Percentiles rank a stretch among this genome's conserved stretches.
Evolutionary conservation across 2,797 vertebrate genomes (phyloP).

Genomic region (Muscicapa comitata): DNA sequence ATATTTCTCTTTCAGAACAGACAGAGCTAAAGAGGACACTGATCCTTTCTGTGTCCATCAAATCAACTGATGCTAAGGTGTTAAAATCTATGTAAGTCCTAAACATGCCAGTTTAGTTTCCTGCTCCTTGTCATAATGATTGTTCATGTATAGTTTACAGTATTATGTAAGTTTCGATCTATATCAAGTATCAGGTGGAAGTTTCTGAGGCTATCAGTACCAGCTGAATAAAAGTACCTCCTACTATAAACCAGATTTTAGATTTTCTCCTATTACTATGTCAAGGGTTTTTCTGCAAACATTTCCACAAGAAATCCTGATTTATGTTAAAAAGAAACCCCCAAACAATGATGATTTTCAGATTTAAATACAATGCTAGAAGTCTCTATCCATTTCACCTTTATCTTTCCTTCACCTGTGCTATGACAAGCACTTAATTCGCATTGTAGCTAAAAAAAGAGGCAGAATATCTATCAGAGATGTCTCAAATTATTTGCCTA

Average conservation of each 20-base stretch:
- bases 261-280: neutral
- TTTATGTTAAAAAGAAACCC: neutral
- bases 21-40: neutral
- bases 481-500: neutral
- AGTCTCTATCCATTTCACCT: neutral
- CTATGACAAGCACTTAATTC: neutral
- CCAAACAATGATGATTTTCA: neutral
- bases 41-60: neutral
- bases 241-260: neutral
- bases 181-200: neutral
- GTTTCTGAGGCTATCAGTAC: neutral
- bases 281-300: neutral
- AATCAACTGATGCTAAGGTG: neutral
- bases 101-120: neutral
- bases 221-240: neutral
- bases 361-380: neutral
- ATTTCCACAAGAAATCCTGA: neutral
- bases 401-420: neutral
- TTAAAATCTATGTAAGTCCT: neutral
- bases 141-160: neutral
- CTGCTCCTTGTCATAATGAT: neutral
- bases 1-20: neutral
- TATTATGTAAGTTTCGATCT: neutral
- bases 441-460: neutral
- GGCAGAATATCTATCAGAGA: neutral